Conservation (phyloP, 2,797 vertebrate genomes). For the Liparis tanakae region DNA sequence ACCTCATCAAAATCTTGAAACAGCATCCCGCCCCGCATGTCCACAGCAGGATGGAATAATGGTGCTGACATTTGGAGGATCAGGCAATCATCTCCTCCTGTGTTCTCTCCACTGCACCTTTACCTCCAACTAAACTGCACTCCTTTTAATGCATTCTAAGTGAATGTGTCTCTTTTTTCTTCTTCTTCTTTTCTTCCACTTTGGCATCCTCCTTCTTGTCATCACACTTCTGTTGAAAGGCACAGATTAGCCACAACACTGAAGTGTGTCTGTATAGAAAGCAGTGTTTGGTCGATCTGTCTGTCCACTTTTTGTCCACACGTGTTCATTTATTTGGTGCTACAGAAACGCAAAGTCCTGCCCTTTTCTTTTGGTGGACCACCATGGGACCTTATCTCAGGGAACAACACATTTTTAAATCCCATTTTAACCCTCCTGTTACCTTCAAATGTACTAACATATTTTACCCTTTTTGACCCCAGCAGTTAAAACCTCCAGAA, state of each 20-base stretch:
- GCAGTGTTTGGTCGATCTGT: background rate
- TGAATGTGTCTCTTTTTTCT: constrained; percentile 1
- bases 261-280: background rate
- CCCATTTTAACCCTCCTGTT: too few relatives aligned
- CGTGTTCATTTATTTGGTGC: background rate
- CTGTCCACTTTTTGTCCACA: background rate
- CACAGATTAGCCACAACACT: background rate
- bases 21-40: background rate
- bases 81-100: constrained; percentile 13
- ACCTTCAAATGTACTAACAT: too few relatives aligned
- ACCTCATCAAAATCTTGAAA: constrained; percentile 29
- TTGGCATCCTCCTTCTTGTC: too few relatives aligned
- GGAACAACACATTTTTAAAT: background rate
- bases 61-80: constrained; percentile 36
- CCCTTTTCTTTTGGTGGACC: background rate
- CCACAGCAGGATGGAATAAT: constrained; percentile 11
- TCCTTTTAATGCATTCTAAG: constrained; percentile 8
- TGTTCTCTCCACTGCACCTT: constrained; percentile 15
- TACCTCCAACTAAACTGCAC: constrained; percentile 15
- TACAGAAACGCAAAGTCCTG: background rate
- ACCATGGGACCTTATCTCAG: background rate
- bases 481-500: too few relatives aligned
- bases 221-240: background rate
- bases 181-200: background rate
- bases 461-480: too few relatives aligned